Base-by-base conservation (phyloP, 92 coral and sea anemone genomes). In the Zoanthus sociatus region DNA sequence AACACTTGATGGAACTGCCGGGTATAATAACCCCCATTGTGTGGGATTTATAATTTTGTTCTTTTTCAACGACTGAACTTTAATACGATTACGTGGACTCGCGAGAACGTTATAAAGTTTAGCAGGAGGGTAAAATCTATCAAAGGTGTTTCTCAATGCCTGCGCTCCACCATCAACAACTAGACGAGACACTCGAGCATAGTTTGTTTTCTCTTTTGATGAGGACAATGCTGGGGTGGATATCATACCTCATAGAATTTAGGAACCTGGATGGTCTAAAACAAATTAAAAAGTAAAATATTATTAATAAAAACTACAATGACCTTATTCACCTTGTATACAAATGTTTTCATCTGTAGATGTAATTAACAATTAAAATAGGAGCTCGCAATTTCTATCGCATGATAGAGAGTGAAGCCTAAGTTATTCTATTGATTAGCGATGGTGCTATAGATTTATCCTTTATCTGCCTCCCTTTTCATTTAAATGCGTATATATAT, bases 11-110 rank as follows among this genome's bases (percentile, higher is more conserved):
- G 72, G 71, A 10, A 64, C 64, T 14, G 86, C 61, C 10, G 93
- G 91, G 66, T 90, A 90, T 71, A 87, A 71, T 61, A 58, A 82
- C 32, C 84, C 88, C 93, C 93, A 90, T 45, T 90, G 93, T 30
- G 87, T 37, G 16, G 91, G 87, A 66, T 76, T 79, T n/a, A 90
- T 26, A 15, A 82, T 61, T 87, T 26, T 26, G 26, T 26, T 26
- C 16, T 90, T 37, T 9, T 69, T 37, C 60, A 87, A 51, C 33
- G 9, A 7, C 32, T 51, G 21, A 54, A 87, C 77, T 47, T 73
- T 26, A 26, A 26, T 26, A 26, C n/a, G n/a, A n/a, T n/a, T n/a
- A n/a, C n/a, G n/a, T 82, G 76, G 90, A 3, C 42, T 30, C 10
- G 71, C 68, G 8, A 87, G 78, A 56, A 78, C 78, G 31, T 69